phyloP scores from a whole-genome alignment of 2,113 vertebrate genomes.

The Sialia sialis region DNA sequence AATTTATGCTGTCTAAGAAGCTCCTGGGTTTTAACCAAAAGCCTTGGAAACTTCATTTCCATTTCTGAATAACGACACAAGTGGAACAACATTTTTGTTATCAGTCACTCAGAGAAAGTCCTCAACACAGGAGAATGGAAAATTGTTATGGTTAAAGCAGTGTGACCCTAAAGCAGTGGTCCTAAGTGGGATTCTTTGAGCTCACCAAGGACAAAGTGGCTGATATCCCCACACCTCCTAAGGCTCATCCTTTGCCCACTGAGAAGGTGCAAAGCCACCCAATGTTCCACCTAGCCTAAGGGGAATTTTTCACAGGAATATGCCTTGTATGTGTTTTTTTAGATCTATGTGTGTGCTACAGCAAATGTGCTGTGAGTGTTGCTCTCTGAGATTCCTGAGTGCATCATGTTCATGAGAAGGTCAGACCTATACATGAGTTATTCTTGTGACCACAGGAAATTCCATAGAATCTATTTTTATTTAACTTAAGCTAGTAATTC shows the following conservation, averaged over 20 bases:
- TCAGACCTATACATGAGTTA: neutral
- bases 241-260: neutral
- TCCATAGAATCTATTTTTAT: neutral
- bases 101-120: neutral
- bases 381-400: too few species aligned
- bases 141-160: neutral
- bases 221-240: neutral
- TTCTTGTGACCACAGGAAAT: neutral
- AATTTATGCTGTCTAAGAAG: neutral
- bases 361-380: neutral
- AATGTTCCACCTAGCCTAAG: accelerated
- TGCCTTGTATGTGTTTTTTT: neutral
- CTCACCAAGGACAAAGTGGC: neutral
- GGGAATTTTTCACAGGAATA: neutral
- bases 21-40: neutral
- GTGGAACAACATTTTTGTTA: neutral
- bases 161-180: neutral
- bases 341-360: neutral
- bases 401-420: neutral
- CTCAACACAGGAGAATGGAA: neutral
- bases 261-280: neutral
- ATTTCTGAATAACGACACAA: neutral
- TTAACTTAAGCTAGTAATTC: neutral
- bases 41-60: neutral
- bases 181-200: too few species aligned